These are phyloP conservation scores for Hydrolagus affinis DNA, from an alignment of 2,113 vertebrate genomes.

Conservation along the genomic window DNA sequence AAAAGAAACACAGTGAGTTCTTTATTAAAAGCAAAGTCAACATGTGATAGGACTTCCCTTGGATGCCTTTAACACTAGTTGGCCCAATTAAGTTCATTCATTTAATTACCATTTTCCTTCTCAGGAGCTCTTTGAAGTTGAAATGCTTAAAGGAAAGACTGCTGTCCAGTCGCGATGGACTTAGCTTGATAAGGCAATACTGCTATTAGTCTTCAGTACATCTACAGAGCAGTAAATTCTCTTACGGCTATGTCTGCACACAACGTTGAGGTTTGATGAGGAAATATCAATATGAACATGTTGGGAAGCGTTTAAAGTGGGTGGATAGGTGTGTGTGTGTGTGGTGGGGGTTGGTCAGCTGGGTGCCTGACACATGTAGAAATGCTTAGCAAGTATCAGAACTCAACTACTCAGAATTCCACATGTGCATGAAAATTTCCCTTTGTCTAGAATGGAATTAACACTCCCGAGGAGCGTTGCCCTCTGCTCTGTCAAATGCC, in stretches of 20 bases:
- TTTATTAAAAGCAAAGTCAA: conserved; percentile 40
- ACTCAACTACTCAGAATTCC: too few species aligned
- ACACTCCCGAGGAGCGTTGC: too few species aligned
- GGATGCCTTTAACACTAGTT: conserved; percentile 38
- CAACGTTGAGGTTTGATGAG: not conserved
- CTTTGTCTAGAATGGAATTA: too few species aligned
- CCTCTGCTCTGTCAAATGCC: too few species aligned
- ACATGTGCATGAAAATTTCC: too few species aligned
- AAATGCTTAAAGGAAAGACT: conserved; percentile 43
- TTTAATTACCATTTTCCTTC: conserved; percentile 41
- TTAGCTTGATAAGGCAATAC: not conserved
- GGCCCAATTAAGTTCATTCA: conserved; percentile 42
- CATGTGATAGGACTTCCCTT: conserved; percentile 35
- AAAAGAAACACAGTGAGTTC: conserved; percentile 37
- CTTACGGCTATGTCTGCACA: not conserved
- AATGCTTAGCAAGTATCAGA: too few species aligned
- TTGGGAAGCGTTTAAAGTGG: not conserved
- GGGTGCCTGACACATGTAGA: too few species aligned
- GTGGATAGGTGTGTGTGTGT: too few species aligned
- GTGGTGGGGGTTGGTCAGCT: too few species aligned
- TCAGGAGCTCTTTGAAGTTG: conserved; percentile 39
- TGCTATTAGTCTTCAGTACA: not conserved
- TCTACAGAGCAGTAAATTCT: not conserved
- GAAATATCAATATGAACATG: conserved; percentile 1
- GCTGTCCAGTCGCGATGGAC: conserved; percentile 34